Evolutionary conservation across 2,888 invertebrate species (phyloP).

Genomic region (Agriotes lineatus): DNA sequence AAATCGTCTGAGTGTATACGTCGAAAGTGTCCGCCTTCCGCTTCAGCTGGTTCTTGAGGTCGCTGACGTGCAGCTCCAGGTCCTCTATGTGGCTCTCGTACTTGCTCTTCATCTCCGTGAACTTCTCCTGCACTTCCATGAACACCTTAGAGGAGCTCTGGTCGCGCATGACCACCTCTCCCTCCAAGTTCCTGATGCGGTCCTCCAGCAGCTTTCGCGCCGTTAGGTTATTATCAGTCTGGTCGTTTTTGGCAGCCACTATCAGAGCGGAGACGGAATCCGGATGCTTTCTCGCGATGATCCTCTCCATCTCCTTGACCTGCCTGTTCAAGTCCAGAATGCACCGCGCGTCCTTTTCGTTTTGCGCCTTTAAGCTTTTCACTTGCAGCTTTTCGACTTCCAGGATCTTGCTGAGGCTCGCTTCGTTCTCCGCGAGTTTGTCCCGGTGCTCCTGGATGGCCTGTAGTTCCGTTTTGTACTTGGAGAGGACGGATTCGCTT

Average conservation of each 20-base stretch:
- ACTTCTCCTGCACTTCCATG: conserved; percentile 80
- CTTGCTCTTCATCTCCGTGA: conserved; percentile 81
- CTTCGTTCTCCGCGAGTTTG: conserved; percentile 73
- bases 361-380: conserved; percentile 66
- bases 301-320: conserved; percentile 86
- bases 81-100: conserved; percentile 82
- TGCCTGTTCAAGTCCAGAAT: conserved; percentile 84
- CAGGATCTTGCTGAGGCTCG: conserved; percentile 68
- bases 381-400: conserved; percentile 68
- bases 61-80: conserved; percentile 75
- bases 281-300: conserved; percentile 83
- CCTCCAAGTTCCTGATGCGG: conserved; percentile 77
- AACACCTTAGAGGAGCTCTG: conserved; percentile 78
- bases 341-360: conserved; percentile 74
- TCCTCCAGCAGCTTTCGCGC: conserved; percentile 78
- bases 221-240: conserved; percentile 62
- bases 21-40: conserved; percentile 64
- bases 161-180: conserved; percentile 79
- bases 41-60: conserved; percentile 63
- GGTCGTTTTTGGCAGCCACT: conserved; percentile 66
- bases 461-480: conserved; percentile 73
- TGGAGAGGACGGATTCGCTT: conserved; percentile 69
- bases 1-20: conserved; percentile 62
- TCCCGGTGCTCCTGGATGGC: conserved; percentile 72
- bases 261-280: conserved; percentile 86